Evolutionary conservation across 2,797 vertebrate genomes (phyloP).

Genomic region (Poeciliopsis gracilis): DNA sequence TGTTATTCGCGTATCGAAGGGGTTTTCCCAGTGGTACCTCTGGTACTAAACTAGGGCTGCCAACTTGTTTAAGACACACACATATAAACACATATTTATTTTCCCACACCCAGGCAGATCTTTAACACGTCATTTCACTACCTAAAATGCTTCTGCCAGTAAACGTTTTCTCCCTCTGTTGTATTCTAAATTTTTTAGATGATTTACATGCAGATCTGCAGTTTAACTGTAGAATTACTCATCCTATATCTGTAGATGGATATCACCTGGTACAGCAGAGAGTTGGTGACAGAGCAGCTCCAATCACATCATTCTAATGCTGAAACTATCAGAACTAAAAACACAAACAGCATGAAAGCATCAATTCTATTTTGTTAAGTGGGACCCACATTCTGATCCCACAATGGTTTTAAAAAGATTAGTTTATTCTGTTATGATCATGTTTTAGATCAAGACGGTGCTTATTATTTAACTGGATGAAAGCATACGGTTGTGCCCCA

Average conservation of each 20-base stretch:
- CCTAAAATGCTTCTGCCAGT: not conserved
- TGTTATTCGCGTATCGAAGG: not conserved
- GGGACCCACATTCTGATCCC: not conserved
- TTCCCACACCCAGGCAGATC: not conserved
- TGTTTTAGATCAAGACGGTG: not conserved
- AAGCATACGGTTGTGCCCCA: not conserved
- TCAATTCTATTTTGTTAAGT: not conserved
- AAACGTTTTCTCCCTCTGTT: not conserved
- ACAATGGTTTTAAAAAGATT: not conserved
- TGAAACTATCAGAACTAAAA: not conserved
- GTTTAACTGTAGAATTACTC: not conserved
- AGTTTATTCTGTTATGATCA: not conserved
- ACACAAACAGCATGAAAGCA: not conserved
- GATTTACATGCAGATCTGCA: not conserved
- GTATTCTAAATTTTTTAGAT: not conserved
- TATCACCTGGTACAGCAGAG: not conserved
- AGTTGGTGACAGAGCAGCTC: not conserved
- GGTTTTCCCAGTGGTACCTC: not conserved
- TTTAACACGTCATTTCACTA: not conserved
- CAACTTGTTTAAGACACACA: not conserved
- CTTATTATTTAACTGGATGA: not conserved
- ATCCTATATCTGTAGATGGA: not conserved
- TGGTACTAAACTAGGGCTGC: not conserved
- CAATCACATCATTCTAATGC: not conserved
- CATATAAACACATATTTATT: not conserved